Evolutionary conservation across 2,113 vertebrate genomes (phyloP), one percentile per base, ranked within the genome.

Genomic region (Halcyon malimbica): DNA sequence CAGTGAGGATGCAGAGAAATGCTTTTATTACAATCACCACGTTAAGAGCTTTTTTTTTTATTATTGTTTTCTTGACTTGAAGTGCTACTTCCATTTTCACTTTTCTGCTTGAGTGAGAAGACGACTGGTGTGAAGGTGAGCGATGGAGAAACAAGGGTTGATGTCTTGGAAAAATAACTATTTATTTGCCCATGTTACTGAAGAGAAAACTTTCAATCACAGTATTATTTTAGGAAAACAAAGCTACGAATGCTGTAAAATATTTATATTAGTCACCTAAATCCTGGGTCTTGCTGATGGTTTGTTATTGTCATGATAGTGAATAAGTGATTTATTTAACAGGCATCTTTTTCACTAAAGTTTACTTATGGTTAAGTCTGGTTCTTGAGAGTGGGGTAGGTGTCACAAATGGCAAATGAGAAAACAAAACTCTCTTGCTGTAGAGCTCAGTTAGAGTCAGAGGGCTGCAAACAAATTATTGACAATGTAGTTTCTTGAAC

Each of bases 11-110:
- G 83, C 91, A 92, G 37, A 69, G 81, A 87, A 90, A 93, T 31
- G 89, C 75, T 92, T 96, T 95, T 89, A 91, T 69, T 91, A 24
- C 64, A 62, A 73, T 73, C 41, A 41, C 53, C 39, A 6, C 2
- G 3, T 50, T 82, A 77, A 35, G 53, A 73, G 48, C 44, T 18
- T 13, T 9, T 28, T 62, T 54, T 64, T 13, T 57, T 53, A 53
- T 28, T 53, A 28, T 51, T 56, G 3, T 91, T 93, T 70, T 62
- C 64, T 83, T 92, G 82, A 9, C 95, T 91, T 11, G 12, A 94
- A 59, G 89, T 39, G 95, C 41, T 83, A 46, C 77, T 94, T 97
- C 90, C 95, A 96, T 97, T 97, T 92, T 89, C 96, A 82, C 94
- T 94, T 96, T 96, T 94, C 92, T 76, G 74, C 92, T 83, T 94